Percentiles rank a stretch among this genome's conserved stretches.
These are phyloP conservation scores for Mesodorylaimus sp. DNA, from an alignment of 2,888 invertebrate genomes.

Conservation along the genomic window DNA sequence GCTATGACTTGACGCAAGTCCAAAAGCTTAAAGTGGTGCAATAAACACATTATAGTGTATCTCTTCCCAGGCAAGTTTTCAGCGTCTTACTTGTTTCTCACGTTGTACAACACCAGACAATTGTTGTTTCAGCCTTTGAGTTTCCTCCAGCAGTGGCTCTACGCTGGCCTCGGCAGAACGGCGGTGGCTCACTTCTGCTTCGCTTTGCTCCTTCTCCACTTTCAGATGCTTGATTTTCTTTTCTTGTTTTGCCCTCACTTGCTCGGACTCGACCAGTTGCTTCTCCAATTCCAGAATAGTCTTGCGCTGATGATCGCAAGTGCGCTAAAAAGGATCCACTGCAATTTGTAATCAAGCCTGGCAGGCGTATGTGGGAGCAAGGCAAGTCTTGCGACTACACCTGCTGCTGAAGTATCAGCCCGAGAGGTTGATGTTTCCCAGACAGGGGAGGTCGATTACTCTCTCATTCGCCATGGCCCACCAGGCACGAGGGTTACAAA, in stretches of 20 bases:
- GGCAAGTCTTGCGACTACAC: too few relatives aligned
- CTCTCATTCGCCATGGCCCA: too few relatives aligned
- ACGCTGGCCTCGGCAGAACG: constrained; percentile 30
- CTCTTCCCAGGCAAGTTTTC: too few relatives aligned
- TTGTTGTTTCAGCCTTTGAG: constrained; percentile 30
- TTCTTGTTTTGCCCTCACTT: constrained; percentile 29
- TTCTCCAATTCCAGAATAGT: neutral
- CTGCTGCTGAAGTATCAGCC: too few relatives aligned
- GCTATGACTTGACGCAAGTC: constrained; percentile 33
- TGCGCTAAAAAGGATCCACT: neutral
- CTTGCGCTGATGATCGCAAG: neutral
- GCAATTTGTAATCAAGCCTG: neutral
- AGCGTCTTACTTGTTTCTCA: neutral
- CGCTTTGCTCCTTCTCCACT: constrained; percentile 19
- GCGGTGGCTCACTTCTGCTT: constrained; percentile 21
- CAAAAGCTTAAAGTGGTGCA: constrained; percentile 22
- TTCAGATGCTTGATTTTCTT: constrained; percentile 28
- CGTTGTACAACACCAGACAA: constrained; percentile 14
- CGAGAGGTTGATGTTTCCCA: too few relatives aligned
- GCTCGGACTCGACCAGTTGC: constrained; percentile 22
- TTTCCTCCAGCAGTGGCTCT: constrained; percentile 28
- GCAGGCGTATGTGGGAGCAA: neutral
- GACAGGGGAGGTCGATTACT: too few relatives aligned
- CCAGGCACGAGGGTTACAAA: too few relatives aligned
- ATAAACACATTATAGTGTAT: neutral